Evolutionary conservation across 1,140 invertebrate genomes (phyloP).

Genomic region (Cyrtorhinus lividipennis): DNA sequence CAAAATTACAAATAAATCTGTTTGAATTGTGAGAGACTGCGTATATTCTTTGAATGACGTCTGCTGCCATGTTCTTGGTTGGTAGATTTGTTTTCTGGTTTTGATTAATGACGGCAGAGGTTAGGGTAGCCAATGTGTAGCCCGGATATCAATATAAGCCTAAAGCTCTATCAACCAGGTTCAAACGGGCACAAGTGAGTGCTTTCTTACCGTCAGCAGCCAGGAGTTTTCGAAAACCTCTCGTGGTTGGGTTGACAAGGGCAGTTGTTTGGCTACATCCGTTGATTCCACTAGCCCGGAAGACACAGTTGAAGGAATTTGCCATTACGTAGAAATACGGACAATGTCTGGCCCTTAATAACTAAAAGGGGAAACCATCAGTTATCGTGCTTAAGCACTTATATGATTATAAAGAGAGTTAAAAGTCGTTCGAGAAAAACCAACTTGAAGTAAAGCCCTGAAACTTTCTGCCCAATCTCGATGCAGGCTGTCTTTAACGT

Average conservation of each 20-base stretch:
- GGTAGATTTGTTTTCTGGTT: too few species aligned
- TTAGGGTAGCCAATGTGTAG: too few species aligned
- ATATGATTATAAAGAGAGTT: not conserved
- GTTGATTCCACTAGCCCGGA: slow-evolving; percentile 67
- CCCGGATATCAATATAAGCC: too few species aligned
- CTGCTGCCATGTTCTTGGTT: too few species aligned
- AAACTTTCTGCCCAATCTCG: slow-evolving; percentile 73
- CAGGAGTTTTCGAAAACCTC: slow-evolving; percentile 65
- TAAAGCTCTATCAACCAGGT: too few species aligned
- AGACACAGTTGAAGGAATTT: slow-evolving; percentile 76
- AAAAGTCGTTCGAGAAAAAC: not conserved
- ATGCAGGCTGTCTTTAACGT: slow-evolving; percentile 41
- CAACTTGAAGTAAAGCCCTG: slow-evolving; percentile 55
- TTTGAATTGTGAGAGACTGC: too few species aligned
- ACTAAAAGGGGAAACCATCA: slow-evolving; percentile 40
- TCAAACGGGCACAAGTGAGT: too few species aligned
- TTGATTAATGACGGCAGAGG: too few species aligned
- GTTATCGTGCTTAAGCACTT: not conserved
- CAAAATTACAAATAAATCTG: too few species aligned
- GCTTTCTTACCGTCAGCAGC: slow-evolving; percentile 67
- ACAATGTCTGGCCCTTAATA: slow-evolving; percentile 70
- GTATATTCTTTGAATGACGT: too few species aligned
- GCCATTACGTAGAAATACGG: slow-evolving; percentile 91
- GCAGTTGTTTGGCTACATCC: slow-evolving; percentile 63
- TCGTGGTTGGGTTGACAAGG: slow-evolving; percentile 69